phyloP scores from a whole-genome alignment of 2,888 invertebrate species.

The Lissocephala sabroskyi region DNA sequence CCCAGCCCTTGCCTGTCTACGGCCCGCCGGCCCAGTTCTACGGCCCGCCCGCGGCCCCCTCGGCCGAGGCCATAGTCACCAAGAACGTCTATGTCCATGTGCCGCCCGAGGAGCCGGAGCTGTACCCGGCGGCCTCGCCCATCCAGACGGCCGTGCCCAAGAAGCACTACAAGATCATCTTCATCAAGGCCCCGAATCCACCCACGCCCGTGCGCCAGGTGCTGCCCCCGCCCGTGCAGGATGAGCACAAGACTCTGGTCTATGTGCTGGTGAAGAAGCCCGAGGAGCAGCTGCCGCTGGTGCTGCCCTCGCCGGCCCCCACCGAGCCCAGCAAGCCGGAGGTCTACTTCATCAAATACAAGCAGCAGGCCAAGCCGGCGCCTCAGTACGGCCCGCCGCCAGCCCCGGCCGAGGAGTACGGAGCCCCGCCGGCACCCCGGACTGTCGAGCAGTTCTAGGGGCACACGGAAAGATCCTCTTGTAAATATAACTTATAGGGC shows the following conservation, averaged over 20 bases:
- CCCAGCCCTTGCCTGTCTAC: slow-evolving; percentile 66
- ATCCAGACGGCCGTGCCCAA: slow-evolving; percentile 73
- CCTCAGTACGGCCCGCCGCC: slow-evolving; percentile 69
- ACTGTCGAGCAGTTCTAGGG: slow-evolving; percentile 64
- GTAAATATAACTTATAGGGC: slow-evolving; percentile 55
- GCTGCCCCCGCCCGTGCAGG: slow-evolving; percentile 81
- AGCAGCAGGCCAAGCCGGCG: slow-evolving; percentile 68
- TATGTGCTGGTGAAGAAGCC: slow-evolving; percentile 92
- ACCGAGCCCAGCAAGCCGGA: slow-evolving; percentile 92
- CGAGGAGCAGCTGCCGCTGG: slow-evolving; percentile 85
- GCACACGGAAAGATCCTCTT: slow-evolving; percentile 10
- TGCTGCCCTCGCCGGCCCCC: slow-evolving; percentile 85
- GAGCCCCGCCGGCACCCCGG: slow-evolving; percentile 55
- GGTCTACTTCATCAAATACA: slow-evolving; percentile 91
- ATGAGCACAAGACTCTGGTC: slow-evolving; percentile 91
- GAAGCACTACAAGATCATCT: slow-evolving; percentile 76
- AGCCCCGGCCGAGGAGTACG: slow-evolving; percentile 52
- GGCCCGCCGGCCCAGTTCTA: slow-evolving; percentile 70
- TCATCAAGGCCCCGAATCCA: slow-evolving; percentile 75
- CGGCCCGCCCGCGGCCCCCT: slow-evolving; percentile 65
- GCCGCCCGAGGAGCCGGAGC: slow-evolving; percentile 74
- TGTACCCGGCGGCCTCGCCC: slow-evolving; percentile 69
- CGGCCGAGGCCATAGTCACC: slow-evolving; percentile 65
- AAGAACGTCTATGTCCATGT: slow-evolving; percentile 75
- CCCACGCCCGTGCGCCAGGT: slow-evolving; percentile 73